Evolutionary conservation across 2,888 invertebrate species (phyloP).

Genomic region (Oscheius sp.): DNA sequence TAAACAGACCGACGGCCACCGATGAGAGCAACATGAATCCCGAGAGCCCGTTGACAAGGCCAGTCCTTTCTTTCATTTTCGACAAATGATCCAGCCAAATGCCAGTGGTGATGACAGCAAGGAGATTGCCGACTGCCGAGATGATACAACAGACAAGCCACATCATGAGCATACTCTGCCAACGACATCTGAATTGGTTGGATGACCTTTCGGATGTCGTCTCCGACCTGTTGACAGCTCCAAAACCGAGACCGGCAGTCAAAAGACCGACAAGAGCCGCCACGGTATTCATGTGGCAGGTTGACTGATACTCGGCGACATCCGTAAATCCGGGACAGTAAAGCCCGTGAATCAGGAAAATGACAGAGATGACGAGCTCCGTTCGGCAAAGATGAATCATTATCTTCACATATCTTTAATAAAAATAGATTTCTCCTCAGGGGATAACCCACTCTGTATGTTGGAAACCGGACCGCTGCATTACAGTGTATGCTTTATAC

Average conservation of each 20-base stretch:
- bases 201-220: neutral
- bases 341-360: constrained; percentile 61
- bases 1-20: constrained; percentile 61
- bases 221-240: constrained; percentile 66
- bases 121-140: constrained; percentile 67
- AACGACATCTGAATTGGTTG: constrained; percentile 56
- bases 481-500: constrained; percentile 70
- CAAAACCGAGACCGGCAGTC: constrained; percentile 69
- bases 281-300: constrained; percentile 71
- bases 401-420: constrained; percentile 64
- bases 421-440: neutral
- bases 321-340: constrained; percentile 57
- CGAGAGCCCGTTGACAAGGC: constrained; percentile 67
- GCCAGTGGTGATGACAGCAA: constrained; percentile 70
- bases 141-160: constrained; percentile 71
- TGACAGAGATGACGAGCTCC: constrained; percentile 64
- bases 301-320: constrained; percentile 68
- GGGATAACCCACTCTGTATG: constrained; percentile 65
- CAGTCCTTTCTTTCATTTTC: constrained; percentile 69
- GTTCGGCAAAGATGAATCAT: constrained; percentile 69
- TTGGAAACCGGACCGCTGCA: constrained; percentile 69
- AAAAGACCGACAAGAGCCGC: constrained; percentile 68
- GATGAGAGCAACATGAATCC: constrained; percentile 70
- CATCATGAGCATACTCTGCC: constrained; percentile 69
- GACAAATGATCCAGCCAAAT: constrained; percentile 71